Percentiles rank a stretch among this genome's conserved stretches.
phyloP scores from a whole-genome alignment of 2,113 vertebrate genomes.

The Lates calcarifer region DNA sequence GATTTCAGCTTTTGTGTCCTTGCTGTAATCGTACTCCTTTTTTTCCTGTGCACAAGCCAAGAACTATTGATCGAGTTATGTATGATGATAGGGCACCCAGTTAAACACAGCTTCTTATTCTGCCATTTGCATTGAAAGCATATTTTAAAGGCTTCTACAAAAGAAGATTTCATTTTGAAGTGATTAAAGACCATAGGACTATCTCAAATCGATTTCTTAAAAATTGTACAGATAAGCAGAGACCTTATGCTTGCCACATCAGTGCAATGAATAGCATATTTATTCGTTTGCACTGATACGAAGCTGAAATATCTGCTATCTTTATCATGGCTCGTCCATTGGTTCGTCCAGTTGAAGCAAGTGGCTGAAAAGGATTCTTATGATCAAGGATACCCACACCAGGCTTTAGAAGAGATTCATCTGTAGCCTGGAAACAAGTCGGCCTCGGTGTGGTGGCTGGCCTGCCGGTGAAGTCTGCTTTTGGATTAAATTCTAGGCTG shows the following conservation, averaged over 20 bases:
- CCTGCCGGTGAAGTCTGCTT: constrained; percentile 53
- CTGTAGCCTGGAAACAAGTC: constrained; percentile 54
- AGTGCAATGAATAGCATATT: constrained; percentile 7
- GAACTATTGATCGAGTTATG: constrained; percentile 23
- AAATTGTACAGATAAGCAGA: background rate
- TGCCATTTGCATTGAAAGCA: constrained; percentile 12
- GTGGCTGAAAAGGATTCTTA: constrained; percentile 51
- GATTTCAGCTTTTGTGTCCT: constrained; percentile 28
- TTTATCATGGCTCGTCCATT: constrained; percentile 16
- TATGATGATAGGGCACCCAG: background rate
- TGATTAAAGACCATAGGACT: constrained; percentile 7
- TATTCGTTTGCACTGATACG: background rate
- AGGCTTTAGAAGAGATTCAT: constrained; percentile 33
- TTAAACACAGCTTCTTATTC: constrained; percentile 19
- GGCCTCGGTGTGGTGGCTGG: constrained; percentile 36
- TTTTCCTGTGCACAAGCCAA: constrained; percentile 2
- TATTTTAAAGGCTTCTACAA: background rate
- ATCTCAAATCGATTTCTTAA: constrained; percentile 21
- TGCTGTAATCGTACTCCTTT: constrained; percentile 7
- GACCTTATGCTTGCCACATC: background rate
- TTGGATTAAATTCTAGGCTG: constrained; percentile 66
- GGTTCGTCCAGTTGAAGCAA: background rate
- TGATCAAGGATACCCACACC: constrained; percentile 59
- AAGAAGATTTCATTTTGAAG: background rate
- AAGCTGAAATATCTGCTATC: constrained; percentile 1